Percentiles rank a stretch among this genome's conserved stretches.
Conservation (phyloP, 1,140 invertebrate genomes). For the Cherax destructor region DNA sequence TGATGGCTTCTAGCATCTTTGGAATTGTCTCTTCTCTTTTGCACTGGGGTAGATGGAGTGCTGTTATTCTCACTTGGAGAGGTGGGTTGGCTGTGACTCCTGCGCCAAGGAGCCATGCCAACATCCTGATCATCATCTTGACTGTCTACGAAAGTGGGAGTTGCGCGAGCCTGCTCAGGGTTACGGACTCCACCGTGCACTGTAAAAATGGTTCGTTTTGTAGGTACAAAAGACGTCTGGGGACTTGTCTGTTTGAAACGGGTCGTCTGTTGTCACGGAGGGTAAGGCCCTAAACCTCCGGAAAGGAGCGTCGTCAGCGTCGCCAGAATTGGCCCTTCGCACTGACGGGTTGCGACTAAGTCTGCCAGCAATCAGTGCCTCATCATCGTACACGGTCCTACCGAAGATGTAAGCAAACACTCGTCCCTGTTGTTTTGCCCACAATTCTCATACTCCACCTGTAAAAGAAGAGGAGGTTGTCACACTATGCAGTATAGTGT, state of each 20-base stretch:
- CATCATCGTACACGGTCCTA: slow-evolving; percentile 52
- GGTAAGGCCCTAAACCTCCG: slow-evolving; percentile 18
- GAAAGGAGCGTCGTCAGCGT: slow-evolving; percentile 6
- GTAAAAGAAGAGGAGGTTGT: not conserved
- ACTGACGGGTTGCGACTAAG: slow-evolving; percentile 30
- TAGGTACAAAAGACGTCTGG: slow-evolving; percentile 60
- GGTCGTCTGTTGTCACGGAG: not conserved
- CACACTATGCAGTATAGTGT: not conserved
- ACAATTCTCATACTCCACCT: slow-evolving; percentile 61
- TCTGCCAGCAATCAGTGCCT: slow-evolving; percentile 30
- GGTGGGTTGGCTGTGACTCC: slow-evolving; percentile 9
- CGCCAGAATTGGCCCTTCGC: slow-evolving; percentile 11
- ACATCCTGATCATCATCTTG: slow-evolving; percentile 41
- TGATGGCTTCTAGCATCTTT: not conserved
- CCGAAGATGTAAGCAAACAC: slow-evolving; percentile 49
- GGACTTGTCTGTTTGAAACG: slow-evolving; percentile 22
- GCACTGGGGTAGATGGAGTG: not conserved
- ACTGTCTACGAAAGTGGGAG: slow-evolving; percentile 58
- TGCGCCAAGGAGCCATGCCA: not conserved
- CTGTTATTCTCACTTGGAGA: not conserved
- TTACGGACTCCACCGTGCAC: slow-evolving; percentile 41
- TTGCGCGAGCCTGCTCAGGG: slow-evolving; percentile 54
- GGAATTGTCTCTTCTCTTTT: not conserved
- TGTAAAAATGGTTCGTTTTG: slow-evolving; percentile 58
- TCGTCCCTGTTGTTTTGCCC: slow-evolving; percentile 48